Percentiles rank a stretch among this genome's conserved stretches.
phyloP scores from a whole-genome alignment of 1,140 invertebrate species.

The Scaptomyza graminum region DNA sequence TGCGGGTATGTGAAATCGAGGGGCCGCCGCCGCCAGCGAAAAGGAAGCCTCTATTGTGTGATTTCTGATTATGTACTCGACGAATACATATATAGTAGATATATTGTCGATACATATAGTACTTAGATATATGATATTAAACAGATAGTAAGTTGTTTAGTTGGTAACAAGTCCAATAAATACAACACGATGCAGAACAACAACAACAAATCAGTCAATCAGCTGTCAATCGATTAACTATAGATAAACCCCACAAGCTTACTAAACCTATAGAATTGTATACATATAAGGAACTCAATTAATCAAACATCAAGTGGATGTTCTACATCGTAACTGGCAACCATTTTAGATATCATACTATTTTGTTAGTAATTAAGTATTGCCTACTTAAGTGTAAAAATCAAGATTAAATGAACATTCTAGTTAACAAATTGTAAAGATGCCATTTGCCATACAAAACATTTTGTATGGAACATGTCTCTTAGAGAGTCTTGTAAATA shows the following conservation, averaged over 20 bases:
- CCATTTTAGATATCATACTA: too few species aligned
- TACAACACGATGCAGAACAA: background rate
- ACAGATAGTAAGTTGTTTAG: background rate
- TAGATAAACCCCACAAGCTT: background rate
- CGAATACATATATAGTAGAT: background rate
- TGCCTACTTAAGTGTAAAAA: background rate
- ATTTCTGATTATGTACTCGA: slow-evolving; percentile 5
- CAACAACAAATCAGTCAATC: too few species aligned
- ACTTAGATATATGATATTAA: slow-evolving; percentile 14
- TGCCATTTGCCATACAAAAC: too few species aligned
- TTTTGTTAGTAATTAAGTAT: background rate
- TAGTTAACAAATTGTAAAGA: too few species aligned
- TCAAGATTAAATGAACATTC: too few species aligned
- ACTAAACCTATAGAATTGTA: background rate
- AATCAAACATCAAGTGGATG: background rate
- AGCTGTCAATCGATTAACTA: slow-evolving; percentile 10
- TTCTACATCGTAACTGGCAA: too few species aligned
- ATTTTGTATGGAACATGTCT: too few species aligned
- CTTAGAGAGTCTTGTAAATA: background rate
- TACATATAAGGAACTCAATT: slow-evolving; percentile 2
- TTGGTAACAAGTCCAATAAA: background rate
- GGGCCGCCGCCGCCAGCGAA: background rate
- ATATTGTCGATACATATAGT: background rate
- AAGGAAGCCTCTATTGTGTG: background rate
- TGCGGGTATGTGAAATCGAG: too few species aligned